A percentile compares a stretch with the other conserved stretches of the same genome.
phyloP scores from a whole-genome alignment of 2,113 vertebrate genomes.

The Psettodes erumei region DNA sequence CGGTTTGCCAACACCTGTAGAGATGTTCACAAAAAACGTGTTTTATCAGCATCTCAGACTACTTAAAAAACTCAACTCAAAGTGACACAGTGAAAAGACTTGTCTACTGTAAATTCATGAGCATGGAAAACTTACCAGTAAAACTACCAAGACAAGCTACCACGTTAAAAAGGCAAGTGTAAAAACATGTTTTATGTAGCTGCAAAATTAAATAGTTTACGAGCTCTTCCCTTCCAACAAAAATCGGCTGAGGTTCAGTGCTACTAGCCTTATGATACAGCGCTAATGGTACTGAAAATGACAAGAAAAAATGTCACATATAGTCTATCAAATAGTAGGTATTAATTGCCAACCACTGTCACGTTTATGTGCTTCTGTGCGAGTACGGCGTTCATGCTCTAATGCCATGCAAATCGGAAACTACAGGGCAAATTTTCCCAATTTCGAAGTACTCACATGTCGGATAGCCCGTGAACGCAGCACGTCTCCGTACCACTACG shows the following conservation, averaged over 20 bases:
- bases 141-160: not conserved
- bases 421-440: not conserved
- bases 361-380: not conserved
- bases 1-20: too few relatives aligned
- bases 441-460: not conserved
- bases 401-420: not conserved
- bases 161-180: not conserved
- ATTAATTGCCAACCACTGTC: not conserved
- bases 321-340: not conserved
- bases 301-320: not conserved
- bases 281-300: not conserved
- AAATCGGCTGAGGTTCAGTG: too few relatives aligned
- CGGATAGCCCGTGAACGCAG: conserved; percentile 51
- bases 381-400: too few relatives aligned
- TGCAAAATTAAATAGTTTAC: not conserved
- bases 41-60: too few relatives aligned
- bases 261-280: too few relatives aligned
- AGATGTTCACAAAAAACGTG: too few relatives aligned
- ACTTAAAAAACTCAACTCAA: too few relatives aligned
- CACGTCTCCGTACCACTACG: conserved; percentile 55
- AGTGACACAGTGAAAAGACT: not conserved
- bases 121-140: not conserved
- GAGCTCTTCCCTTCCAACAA: too few relatives aligned
- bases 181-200: not conserved
- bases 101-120: not conserved